These are phyloP conservation scores for Glossophaga mutica DNA, from an alignment of 2,797 vertebrate species.

Conservation along the genomic window DNA sequence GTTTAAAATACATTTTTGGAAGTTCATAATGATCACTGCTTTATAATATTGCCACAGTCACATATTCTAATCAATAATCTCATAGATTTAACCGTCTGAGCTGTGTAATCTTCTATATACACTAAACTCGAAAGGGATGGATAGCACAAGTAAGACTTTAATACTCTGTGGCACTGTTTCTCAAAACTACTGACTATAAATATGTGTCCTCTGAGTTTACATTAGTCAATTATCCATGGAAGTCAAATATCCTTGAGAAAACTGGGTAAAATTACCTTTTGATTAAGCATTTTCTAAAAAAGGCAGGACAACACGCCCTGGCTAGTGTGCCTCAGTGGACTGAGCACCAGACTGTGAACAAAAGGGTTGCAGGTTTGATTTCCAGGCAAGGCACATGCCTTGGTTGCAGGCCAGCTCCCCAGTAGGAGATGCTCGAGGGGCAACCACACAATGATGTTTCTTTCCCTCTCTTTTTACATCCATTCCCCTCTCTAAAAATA, in stretches of 20 bases:
- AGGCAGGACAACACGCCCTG: too few species aligned
- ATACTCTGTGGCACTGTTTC: not conserved
- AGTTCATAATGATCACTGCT: not conserved
- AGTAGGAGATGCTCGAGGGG: too few species aligned
- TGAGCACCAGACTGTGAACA: too few species aligned
- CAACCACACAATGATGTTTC: too few species aligned
- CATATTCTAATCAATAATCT: conserved; percentile 52
- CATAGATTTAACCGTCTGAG: conserved; percentile 7
- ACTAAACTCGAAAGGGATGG: conserved; percentile 33
- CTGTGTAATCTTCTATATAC: not conserved
- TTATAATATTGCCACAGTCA: not conserved
- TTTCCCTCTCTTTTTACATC: too few species aligned
- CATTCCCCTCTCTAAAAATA: too few species aligned
- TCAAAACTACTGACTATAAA: conserved; percentile 70
- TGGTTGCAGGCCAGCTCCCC: too few species aligned
- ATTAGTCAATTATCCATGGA: conserved; percentile 65
- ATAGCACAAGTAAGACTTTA: conserved; percentile 34
- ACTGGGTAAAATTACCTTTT: conserved; percentile 51
- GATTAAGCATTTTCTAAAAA: conserved; percentile 58
- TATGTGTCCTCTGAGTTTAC: conserved; percentile 47
- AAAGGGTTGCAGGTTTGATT: too few species aligned
- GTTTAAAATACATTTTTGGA: not conserved
- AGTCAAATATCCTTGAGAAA: conserved; percentile 64
- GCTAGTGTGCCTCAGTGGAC: too few species aligned
- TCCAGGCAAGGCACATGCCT: too few species aligned